Conservation (phyloP, 2,797 vertebrate genomes). For the Oreortyx pictus region DNA sequence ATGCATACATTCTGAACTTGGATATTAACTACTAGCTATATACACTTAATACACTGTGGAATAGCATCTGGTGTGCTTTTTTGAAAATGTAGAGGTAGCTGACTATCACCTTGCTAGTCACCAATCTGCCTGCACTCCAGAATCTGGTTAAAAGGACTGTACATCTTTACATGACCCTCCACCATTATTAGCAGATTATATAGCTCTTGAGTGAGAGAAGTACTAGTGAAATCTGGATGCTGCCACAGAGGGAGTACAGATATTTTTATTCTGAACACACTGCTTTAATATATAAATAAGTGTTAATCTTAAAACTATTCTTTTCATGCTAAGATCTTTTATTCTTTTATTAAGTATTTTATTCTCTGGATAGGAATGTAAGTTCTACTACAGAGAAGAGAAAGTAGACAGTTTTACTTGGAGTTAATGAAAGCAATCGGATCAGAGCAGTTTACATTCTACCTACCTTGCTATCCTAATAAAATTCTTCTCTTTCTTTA, state of each 20-base stretch:
- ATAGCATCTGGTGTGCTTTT: neutral
- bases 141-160: neutral
- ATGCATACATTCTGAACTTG: neutral
- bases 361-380: neutral
- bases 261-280: neutral
- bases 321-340: neutral
- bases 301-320: neutral
- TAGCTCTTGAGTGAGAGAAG: neutral
- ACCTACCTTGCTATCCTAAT: neutral
- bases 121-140: neutral
- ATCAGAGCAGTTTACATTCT: neutral
- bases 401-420: neutral
- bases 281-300: neutral
- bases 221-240: neutral
- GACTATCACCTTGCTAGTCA: neutral
- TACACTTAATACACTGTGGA: neutral
- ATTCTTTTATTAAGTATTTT: neutral
- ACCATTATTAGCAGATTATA: neutral
- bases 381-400: neutral
- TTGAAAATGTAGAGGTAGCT: neutral
- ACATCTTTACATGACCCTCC: neutral
- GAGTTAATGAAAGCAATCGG: neutral
- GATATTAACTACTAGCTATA: neutral
- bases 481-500: neutral
- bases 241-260: neutral